Evolutionary conservation across 1,140 invertebrate genomes (phyloP), one percentile per base, ranked within the genome.

Genomic region (Planococcus citri): DNA sequence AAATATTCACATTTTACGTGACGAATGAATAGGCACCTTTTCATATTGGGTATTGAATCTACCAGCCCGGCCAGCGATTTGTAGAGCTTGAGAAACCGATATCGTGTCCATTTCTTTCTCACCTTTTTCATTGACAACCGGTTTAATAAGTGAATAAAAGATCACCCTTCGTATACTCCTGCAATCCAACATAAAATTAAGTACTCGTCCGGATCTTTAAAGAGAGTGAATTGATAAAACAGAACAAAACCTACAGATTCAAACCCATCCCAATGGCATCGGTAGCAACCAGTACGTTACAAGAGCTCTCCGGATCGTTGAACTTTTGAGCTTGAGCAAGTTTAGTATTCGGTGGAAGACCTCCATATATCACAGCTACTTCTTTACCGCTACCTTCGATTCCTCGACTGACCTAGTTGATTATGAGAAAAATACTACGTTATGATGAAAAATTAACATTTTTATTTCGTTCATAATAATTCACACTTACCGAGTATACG

Each of bases 221-320:
- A 33, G 29, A n/a, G n/a, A n/a, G n/a, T n/a, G n/a, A 33, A 12
- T 12, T 14, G 17, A 1, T 20, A 4, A 64, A 70, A n/a, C n/a
- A n/a, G n/a, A n/a, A n/a, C n/a, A n/a, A 25, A 61, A 24, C 88
- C 88, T 84, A 96, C 90, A 99, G 83, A 85, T 99, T 99, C 17
- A 99, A 82, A 22, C 97, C 97, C 91, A 99, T 97, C 73, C 97
- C 97, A 76, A 99, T 98, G 22, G 97, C 97, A 83, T 99, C 97
- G 3, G 97, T 99, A 1, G 97, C 95, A 0, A 99, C 92, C 80
- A 99, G 83, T 21, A 99, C 88, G 82, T 98, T 98, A 78, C 95
- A 98, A 22, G 90, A 85, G 82, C 94, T 87, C 9, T 93, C 83
- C 0, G 92, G 89, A 81, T 99, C 94, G 80, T 99, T 99, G 77